Conservation (phyloP, 1,140 invertebrate species). For the Rhopalosiphum padi region DNA sequence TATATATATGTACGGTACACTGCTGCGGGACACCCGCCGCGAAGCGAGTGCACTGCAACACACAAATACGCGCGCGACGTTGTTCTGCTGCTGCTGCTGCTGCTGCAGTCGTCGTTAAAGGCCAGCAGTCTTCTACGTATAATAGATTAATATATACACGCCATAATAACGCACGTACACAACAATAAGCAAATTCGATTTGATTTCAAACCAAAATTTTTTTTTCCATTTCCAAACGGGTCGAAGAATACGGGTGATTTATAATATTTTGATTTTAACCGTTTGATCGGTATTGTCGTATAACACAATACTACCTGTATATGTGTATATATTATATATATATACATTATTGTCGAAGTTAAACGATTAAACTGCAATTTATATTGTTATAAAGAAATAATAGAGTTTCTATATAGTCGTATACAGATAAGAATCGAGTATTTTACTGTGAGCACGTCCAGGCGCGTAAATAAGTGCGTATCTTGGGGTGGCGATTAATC, state of each 20-base stretch:
- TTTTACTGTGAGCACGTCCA: background rate
- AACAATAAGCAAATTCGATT: constrained; percentile 19
- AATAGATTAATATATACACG: background rate
- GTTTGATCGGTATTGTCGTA: background rate
- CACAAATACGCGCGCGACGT: background rate
- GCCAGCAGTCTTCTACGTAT: background rate
- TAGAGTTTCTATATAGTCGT: background rate
- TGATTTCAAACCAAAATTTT: background rate
- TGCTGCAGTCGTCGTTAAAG: background rate
- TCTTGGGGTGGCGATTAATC: too few relatives aligned
- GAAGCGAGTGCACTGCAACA: background rate
- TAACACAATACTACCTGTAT: background rate
- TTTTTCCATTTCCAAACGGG: background rate
- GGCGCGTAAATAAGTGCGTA: too few relatives aligned
- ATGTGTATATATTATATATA: too few relatives aligned
- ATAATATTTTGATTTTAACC: background rate
- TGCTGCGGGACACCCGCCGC: constrained; percentile 8
- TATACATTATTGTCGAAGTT: background rate
- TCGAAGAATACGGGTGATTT: background rate
- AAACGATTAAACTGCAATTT: background rate
- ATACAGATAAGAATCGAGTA: background rate
- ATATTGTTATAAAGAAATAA: background rate
- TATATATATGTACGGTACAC: background rate
- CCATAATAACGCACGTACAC: background rate
- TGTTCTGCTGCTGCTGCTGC: background rate